Evolutionary conservation across 2,113 vertebrate species (phyloP).

Genomic region (Campylomormyrus tamandua): DNA sequence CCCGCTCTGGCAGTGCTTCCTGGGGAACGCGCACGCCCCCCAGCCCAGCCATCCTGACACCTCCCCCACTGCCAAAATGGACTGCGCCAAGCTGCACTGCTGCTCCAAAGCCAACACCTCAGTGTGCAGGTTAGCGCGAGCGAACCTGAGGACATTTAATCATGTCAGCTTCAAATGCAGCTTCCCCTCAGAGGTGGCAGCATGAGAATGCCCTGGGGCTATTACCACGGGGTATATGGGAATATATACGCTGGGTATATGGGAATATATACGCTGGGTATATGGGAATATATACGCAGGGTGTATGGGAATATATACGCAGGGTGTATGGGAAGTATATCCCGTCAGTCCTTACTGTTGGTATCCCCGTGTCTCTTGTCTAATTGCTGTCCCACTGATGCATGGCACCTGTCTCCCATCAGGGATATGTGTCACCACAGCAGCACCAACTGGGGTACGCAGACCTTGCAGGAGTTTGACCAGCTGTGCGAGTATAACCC

Average conservation of each 20-base stretch:
- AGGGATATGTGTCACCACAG: conserved; percentile 92
- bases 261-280: too few relatives aligned
- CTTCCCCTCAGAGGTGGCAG: not conserved
- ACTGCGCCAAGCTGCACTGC: conserved; percentile 94
- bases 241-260: too few relatives aligned
- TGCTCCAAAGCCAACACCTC: conserved; percentile 96
- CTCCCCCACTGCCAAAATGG: conserved; percentile 82
- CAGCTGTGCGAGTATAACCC: conserved; percentile 90
- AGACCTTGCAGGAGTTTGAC: conserved; percentile 97
- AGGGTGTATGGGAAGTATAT: not conserved
- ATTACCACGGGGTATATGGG: not conserved
- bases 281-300: too few relatives aligned
- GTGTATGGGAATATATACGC: too few relatives aligned
- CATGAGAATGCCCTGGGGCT: not conserved
- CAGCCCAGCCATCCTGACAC: conserved; percentile 75
- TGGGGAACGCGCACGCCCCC: conserved; percentile 78
- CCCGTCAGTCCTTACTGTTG: not conserved
- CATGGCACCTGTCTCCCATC: conserved; percentile 17
- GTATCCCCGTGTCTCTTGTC: not conserved
- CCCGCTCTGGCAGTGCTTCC: conserved; percentile 95
- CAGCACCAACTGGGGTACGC: conserved; percentile 93
- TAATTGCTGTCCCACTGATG: not conserved
- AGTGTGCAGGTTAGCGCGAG: conserved; percentile 72
- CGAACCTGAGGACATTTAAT: not conserved
- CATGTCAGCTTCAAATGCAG: not conserved